These are phyloP conservation scores for Argya squamiceps DNA, from an alignment of 2,797 vertebrate genomes.

Conservation along the genomic window DNA sequence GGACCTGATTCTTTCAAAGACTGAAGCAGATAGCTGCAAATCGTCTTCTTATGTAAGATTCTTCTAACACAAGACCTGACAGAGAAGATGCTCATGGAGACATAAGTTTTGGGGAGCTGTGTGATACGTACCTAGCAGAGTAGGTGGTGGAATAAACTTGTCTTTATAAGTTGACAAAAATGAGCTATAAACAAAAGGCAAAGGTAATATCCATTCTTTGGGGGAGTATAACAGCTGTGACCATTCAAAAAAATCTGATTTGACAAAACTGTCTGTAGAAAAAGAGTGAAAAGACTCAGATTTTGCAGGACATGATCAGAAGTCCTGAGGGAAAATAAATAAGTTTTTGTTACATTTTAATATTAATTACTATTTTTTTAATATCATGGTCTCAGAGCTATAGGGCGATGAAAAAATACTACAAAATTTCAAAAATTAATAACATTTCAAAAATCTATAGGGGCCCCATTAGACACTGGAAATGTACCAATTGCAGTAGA, in stretches of 20 bases:
- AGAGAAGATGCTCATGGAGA: background rate
- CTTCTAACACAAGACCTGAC: background rate
- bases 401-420: background rate
- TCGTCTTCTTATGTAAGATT: background rate
- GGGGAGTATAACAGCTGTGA: background rate
- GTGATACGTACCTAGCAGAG: background rate
- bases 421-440: background rate
- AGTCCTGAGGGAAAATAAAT: background rate
- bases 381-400: background rate
- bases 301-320: background rate
- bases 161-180: background rate
- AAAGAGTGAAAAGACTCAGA: background rate
- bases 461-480: background rate
- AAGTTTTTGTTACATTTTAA: background rate
- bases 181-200: background rate
- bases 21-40: background rate
- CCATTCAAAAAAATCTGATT: background rate
- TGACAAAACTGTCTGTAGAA: background rate
- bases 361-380: background rate
- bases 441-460: background rate
- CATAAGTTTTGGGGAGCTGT: background rate
- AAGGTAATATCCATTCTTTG: background rate
- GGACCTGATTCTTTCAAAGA: background rate
- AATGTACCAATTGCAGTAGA: background rate
- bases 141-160: background rate